These are phyloP conservation scores for Callospermophilus lateralis DNA, from an alignment of 2,113 vertebrate species.

Conservation along the genomic window DNA sequence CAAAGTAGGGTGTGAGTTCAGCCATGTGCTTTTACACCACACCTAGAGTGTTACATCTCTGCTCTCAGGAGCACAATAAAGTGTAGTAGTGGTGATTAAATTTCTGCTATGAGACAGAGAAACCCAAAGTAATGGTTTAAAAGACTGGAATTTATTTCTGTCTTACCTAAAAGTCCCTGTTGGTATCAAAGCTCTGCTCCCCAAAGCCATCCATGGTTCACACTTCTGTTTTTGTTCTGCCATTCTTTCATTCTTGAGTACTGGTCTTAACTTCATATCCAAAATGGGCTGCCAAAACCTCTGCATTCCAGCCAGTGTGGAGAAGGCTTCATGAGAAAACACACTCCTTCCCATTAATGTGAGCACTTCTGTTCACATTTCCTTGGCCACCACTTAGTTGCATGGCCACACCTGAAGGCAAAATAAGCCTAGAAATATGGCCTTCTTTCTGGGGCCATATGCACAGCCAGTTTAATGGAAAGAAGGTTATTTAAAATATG, in stretches of 20 bases:
- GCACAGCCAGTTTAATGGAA: neutral
- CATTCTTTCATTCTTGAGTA: neutral
- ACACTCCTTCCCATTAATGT: neutral
- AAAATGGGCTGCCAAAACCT: neutral
- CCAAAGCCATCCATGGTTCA: neutral
- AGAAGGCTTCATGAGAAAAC: neutral
- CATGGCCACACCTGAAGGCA: neutral
- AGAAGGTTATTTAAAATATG: neutral
- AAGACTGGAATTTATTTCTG: neutral
- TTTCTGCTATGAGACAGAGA: neutral
- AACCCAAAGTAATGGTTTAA: neutral
- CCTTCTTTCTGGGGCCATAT: neutral
- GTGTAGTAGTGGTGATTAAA: neutral
- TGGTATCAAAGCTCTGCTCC: neutral
- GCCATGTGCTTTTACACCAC: neutral
- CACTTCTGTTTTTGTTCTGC: neutral
- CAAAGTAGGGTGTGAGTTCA: neutral
- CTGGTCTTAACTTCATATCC: neutral
- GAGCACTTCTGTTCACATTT: neutral
- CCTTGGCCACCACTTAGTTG: neutral
- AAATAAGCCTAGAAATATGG: neutral
- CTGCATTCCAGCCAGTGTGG: neutral
- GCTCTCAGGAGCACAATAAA: neutral
- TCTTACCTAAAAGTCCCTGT: neutral
- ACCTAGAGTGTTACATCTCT: neutral